Conservation (phyloP, 2,888 invertebrate genomes). For the Platycheirus rosarum region DNA sequence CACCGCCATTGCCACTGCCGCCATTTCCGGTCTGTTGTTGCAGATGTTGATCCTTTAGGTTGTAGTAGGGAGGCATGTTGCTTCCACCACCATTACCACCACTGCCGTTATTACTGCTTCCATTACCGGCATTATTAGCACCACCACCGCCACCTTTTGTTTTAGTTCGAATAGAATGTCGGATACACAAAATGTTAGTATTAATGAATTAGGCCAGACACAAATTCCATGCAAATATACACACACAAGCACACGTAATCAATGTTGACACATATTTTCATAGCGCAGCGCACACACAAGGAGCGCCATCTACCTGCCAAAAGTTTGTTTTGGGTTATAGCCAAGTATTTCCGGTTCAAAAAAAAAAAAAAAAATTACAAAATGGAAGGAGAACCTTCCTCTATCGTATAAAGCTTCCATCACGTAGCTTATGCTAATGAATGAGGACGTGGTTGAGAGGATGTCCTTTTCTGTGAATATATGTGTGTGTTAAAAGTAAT, state of each 20-base stretch:
- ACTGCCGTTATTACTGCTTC: constrained; percentile 51
- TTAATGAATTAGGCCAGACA: constrained; percentile 62
- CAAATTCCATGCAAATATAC: constrained; percentile 50
- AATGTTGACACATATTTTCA: constrained; percentile 47
- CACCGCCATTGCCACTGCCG: constrained; percentile 79
- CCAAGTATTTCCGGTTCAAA: constrained; percentile 8
- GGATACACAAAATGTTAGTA: neutral
- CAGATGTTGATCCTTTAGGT: constrained; percentile 81
- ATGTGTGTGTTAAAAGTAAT: constrained; percentile 48
- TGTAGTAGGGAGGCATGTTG: constrained; percentile 81
- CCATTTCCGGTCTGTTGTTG: constrained; percentile 82
- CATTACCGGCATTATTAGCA: constrained; percentile 52
- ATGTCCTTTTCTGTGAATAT: neutral
- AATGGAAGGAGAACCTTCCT: neutral
- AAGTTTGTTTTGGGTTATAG: neutral
- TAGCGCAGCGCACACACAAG: constrained; percentile 27
- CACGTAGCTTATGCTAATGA: constrained; percentile 53
- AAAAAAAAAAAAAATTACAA: constrained; percentile 3
- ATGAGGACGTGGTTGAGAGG: constrained; percentile 18
- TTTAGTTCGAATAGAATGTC: constrained; percentile 51
- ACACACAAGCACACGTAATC: constrained; percentile 4
- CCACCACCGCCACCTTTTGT: constrained; percentile 58
- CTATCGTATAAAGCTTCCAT: neutral
- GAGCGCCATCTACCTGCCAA: constrained; percentile 21
- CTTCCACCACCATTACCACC: constrained; percentile 75